Evolutionary conservation across 1,140 invertebrate species (phyloP).

Genomic region (Tetranychus urticae): DNA sequence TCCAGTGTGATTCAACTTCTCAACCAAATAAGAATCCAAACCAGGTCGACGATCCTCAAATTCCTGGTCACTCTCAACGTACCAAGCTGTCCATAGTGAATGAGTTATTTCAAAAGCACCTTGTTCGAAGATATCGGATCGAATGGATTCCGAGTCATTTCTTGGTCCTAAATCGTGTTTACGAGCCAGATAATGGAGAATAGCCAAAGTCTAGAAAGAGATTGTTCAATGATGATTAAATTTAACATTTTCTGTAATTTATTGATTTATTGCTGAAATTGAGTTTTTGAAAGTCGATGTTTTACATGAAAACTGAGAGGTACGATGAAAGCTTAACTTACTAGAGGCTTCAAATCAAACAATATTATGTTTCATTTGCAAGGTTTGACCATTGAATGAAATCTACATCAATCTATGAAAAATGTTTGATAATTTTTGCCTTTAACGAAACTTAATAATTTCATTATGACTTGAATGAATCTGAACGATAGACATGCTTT

Average conservation of each 20-base stretch:
- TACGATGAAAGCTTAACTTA: too few relatives aligned
- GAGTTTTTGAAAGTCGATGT: too few relatives aligned
- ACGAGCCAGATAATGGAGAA: constrained; percentile 26
- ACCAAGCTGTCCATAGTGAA: neutral
- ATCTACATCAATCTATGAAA: too few relatives aligned
- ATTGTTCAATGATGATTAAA: neutral
- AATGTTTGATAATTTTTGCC: too few relatives aligned
- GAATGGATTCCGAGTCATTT: constrained; percentile 21
- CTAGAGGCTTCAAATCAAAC: too few relatives aligned
- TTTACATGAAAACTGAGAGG: too few relatives aligned
- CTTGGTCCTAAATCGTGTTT: constrained; percentile 17
- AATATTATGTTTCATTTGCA: too few relatives aligned
- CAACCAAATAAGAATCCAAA: neutral
- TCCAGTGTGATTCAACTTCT: neutral
- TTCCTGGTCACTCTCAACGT: neutral
- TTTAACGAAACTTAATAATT: too few relatives aligned
- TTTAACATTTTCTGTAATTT: neutral
- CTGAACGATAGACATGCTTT: too few relatives aligned
- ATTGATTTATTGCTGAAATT: too few relatives aligned
- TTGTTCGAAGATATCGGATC: constrained; percentile 24
- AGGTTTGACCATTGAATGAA: too few relatives aligned
- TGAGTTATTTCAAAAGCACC: neutral
- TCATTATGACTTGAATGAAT: too few relatives aligned
- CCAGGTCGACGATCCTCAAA: neutral
- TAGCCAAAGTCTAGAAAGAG: constrained; percentile 16